Base-by-base conservation (phyloP, 2,113 vertebrate genomes). In the Platysternon megacephalum region DNA sequence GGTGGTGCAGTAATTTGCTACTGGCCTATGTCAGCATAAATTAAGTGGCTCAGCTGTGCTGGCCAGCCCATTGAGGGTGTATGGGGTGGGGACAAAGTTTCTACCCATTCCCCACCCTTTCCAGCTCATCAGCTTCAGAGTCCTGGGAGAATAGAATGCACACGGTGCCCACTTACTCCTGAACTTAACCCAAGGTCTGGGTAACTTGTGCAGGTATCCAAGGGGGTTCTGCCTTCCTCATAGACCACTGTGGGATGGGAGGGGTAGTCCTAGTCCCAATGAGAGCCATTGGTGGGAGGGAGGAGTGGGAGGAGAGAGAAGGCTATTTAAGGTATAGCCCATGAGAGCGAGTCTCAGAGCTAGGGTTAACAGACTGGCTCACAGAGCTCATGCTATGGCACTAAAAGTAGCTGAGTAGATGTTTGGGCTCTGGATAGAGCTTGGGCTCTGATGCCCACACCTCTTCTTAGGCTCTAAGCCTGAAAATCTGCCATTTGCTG, bases 151-250 rank as follows among this genome's bases (percentile, higher is more conserved):
- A 46, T 3, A 56, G 14, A 11, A 76, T 17, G 24, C 53, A 28
- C 58, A 2, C 0, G 0, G 46, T 91, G 82, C 39, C 35, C n/a
- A 22, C 9, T 14, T 32, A 14, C 5, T 61, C 28, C 5, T 4
- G 78, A 12, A 42, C 8, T 22, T 58, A 74, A 1, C 35, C 49
- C 0, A 1, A 90, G 13, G n/a, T 74, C 68, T 74, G 10, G 39
- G n/a, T 74, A 74, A 42, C 11, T 55, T 26, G 6, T 5, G 22
- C 58, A 86, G 22, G 5, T 89, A 53, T 0, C 42, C 39, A 28
- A 44, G 56, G 14, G 17, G 26, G 21, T 39, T 13, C 32, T 65
- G 32, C 14, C 4, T 35, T 17, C 61, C 32, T 8, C 61, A 65
- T 35, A 19, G 32, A 17, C 61, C 61, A 35, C 32, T 16, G 14